Evolutionary conservation across 2,113 vertebrate genomes (phyloP).

Genomic region (Rhinolophus sinicus): DNA sequence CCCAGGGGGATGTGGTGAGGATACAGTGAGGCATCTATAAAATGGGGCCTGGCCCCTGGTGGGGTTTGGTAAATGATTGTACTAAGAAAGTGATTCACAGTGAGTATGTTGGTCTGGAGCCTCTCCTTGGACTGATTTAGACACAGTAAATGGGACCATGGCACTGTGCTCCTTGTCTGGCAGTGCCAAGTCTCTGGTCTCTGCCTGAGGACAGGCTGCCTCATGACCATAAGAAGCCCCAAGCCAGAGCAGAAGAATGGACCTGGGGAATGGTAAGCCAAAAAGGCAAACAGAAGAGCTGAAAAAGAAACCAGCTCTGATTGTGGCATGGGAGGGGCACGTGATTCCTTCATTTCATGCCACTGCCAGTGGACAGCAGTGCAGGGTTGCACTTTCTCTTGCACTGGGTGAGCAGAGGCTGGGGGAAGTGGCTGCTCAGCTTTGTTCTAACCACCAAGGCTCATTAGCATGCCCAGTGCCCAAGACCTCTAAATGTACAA

Average conservation of each 20-base stretch:
- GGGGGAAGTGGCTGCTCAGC: neutral
- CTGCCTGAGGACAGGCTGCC: neutral
- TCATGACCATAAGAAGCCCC: neutral
- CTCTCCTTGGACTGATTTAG: neutral
- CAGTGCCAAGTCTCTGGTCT: neutral
- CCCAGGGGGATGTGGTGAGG: neutral
- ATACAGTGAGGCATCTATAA: neutral
- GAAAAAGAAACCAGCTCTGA: neutral
- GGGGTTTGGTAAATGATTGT: neutral
- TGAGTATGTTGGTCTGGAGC: neutral
- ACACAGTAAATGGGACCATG: neutral
- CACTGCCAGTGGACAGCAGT: neutral
- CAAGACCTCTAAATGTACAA: neutral
- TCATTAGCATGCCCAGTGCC: neutral
- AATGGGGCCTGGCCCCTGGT: neutral
- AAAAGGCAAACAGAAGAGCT: neutral
- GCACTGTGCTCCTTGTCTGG: neutral
- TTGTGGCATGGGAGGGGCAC: rapidly evolving
- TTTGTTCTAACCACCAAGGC: neutral
- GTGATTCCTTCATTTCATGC: neutral
- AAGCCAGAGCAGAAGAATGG: neutral
- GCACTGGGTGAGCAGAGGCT: neutral
- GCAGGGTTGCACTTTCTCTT: neutral
- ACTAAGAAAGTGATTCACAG: neutral
- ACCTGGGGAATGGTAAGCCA: neutral